These are phyloP conservation scores for Picathartes gymnocephalus DNA, from an alignment of 2,113 vertebrate genomes.

Conservation along the genomic window DNA sequence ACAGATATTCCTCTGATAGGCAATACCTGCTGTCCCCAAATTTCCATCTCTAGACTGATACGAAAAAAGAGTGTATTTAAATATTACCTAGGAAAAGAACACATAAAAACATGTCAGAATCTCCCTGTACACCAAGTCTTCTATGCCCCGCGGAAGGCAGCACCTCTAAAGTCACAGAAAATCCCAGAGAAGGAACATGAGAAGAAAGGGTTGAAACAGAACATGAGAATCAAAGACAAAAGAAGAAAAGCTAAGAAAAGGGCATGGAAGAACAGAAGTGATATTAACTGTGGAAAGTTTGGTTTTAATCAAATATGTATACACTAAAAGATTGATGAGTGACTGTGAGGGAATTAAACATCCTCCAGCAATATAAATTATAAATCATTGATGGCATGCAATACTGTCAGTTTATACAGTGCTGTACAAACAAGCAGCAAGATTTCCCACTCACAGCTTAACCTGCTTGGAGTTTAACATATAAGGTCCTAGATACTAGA, in stretches of 20 bases:
- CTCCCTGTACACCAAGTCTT: not conserved
- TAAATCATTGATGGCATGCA: slow-evolving; percentile 15
- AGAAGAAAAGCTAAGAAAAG: slow-evolving; percentile 1
- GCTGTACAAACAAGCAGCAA: slow-evolving; percentile 19
- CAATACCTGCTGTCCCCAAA: not conserved
- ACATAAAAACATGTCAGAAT: not conserved
- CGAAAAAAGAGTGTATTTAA: not conserved
- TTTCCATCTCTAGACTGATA: not conserved
- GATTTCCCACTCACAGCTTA: not conserved
- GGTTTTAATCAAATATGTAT: slow-evolving; percentile 20
- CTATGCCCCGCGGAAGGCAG: not conserved
- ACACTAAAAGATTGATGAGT: slow-evolving; percentile 41
- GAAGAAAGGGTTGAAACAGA: not conserved
- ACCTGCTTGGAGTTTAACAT: not conserved
- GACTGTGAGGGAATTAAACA: slow-evolving; percentile 23
- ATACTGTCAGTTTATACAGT: not conserved
- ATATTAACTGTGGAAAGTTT: not conserved
- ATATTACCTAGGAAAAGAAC: not conserved
- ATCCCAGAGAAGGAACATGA: not conserved
- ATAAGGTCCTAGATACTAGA: not conserved
- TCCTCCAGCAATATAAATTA: not conserved
- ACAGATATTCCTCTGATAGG: not conserved
- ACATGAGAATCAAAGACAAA: not conserved
- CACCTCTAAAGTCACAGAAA: not conserved
- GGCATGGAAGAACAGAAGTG: not conserved